Evolutionary conservation across 2,797 vertebrate species (phyloP).

Genomic region (Characodon lateralis): DNA sequence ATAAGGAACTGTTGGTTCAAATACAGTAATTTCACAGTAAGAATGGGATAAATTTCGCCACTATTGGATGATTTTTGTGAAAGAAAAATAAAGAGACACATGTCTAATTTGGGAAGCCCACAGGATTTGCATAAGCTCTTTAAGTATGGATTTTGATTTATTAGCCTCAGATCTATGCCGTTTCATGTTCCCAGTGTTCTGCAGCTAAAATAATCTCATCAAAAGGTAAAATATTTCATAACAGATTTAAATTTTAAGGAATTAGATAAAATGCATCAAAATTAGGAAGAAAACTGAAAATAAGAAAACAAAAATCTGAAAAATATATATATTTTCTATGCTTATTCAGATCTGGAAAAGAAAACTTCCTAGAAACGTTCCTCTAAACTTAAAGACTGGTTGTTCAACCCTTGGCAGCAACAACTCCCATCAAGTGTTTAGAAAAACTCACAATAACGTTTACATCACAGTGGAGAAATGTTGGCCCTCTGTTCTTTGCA

Average conservation of each 20-base stretch:
- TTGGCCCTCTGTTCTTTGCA: too few relatives aligned
- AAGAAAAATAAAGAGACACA: constrained; percentile 11
- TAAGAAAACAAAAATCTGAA: too few relatives aligned
- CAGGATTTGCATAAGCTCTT: constrained; percentile 58
- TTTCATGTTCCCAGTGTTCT: constrained; percentile 32
- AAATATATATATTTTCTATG: too few relatives aligned
- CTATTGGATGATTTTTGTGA: constrained; percentile 17
- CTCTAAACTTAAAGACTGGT: too few relatives aligned
- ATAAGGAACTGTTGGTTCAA: constrained; percentile 19
- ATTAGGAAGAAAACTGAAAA: not conserved
- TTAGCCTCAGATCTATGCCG: constrained; percentile 48
- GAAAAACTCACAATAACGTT: too few relatives aligned
- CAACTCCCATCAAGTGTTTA: too few relatives aligned
- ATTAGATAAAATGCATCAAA: constrained; percentile 1
- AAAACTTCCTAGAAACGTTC: too few relatives aligned
- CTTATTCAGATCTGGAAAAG: too few relatives aligned
- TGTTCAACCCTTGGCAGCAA: too few relatives aligned
- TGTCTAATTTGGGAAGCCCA: constrained; percentile 43
- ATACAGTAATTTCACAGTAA: constrained; percentile 56
- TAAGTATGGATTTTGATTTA: constrained; percentile 49
- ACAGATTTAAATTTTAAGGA: constrained; percentile 26
- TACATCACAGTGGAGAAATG: too few relatives aligned
- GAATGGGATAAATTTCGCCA: constrained; percentile 38
- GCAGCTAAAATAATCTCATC: constrained; percentile 49
- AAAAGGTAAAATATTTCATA: constrained; percentile 23